Percentiles rank a stretch among this genome's conserved stretches.
Conservation (phyloP, 2,888 invertebrate species). For the Philereme vetulata region DNA sequence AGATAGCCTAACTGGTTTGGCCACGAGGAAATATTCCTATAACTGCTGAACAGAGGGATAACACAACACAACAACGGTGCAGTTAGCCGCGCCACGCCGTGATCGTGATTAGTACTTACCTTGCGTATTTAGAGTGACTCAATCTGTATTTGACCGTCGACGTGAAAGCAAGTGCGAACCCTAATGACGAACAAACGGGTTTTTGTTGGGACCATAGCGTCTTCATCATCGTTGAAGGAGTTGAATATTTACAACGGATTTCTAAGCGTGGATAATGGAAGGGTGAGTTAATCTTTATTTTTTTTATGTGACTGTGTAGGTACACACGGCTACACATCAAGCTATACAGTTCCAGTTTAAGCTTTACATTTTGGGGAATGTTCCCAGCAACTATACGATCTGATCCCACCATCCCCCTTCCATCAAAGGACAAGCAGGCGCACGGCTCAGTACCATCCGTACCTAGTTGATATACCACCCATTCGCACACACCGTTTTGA, state of each 20-base stretch:
- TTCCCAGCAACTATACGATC: too few relatives aligned
- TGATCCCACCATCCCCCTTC: too few relatives aligned
- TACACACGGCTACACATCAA: too few relatives aligned
- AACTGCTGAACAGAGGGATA: too few relatives aligned
- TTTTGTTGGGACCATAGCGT: constrained; percentile 61
- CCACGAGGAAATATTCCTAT: too few relatives aligned
- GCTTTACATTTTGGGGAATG: too few relatives aligned
- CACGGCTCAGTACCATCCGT: too few relatives aligned
- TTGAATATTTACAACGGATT: constrained; percentile 75
- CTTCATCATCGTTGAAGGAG: constrained; percentile 50
- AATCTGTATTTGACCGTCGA: constrained; percentile 2
- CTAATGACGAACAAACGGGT: constrained; percentile 57
- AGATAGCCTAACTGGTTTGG: too few relatives aligned
- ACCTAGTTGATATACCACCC: too few relatives aligned
- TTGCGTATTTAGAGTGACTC: constrained; percentile 5
- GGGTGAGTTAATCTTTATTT: constrained; percentile 64
- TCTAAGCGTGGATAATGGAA: constrained; percentile 82
- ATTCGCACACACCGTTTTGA: too few relatives aligned
- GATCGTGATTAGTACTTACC: background rate
- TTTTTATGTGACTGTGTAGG: background rate
- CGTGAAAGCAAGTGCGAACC: constrained; percentile 4
- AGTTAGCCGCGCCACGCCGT: background rate
- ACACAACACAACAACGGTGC: background rate
- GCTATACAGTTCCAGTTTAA: too few relatives aligned
- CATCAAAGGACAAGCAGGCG: too few relatives aligned